phyloP scores from a whole-genome alignment of 2,113 vertebrate species.

The Microcebus jonahi region DNA sequence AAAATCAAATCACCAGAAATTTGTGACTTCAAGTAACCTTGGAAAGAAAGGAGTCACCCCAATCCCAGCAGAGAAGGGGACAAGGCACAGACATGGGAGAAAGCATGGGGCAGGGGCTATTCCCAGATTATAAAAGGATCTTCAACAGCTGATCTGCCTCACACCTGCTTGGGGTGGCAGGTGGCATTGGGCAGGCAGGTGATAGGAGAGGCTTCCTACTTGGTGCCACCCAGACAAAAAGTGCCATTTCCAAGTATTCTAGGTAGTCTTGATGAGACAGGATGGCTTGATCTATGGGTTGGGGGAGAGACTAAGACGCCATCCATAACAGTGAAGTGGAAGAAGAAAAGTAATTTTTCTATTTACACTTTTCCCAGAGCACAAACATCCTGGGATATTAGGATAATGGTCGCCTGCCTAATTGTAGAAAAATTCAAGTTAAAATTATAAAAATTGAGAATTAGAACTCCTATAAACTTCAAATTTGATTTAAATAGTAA shows the following conservation, averaged over 20 bases:
- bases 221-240: not conserved
- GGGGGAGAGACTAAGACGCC: not conserved
- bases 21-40: not conserved
- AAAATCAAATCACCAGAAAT: not conserved
- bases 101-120: not conserved
- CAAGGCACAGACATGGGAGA: not conserved
- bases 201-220: not conserved
- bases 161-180: not conserved
- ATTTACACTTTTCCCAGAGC: not conserved
- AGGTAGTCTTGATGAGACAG: not conserved
- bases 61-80: not conserved
- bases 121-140: not conserved
- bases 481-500: constrained; percentile 7
- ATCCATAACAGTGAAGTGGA: not conserved
- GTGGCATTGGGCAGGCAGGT: not conserved
- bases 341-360: not conserved
- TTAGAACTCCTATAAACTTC: constrained; percentile 9
- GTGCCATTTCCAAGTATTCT: not conserved
- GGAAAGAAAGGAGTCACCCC: not conserved
- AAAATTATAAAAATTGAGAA: not conserved
- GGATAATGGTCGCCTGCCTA: not conserved
- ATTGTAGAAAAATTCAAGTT: not conserved
- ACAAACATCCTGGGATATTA: not conserved
- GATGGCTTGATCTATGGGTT: not conserved
- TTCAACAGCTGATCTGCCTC: not conserved